Conservation (phyloP, 2,113 vertebrate genomes). For the Tautogolabrus adspersus region DNA sequence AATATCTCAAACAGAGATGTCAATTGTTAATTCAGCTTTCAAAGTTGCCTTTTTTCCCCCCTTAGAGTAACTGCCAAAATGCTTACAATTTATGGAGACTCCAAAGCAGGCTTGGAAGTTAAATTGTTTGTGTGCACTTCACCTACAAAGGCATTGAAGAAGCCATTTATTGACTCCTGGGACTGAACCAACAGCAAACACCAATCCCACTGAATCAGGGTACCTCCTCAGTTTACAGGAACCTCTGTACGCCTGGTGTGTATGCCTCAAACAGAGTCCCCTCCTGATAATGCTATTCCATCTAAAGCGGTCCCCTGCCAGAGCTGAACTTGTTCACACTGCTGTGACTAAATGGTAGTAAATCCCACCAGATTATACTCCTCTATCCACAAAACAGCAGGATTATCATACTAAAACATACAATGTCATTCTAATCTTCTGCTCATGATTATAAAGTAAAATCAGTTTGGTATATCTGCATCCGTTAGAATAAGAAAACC, state of each 20-base stretch:
- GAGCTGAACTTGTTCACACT: slow-evolving; percentile 48
- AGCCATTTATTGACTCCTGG: slow-evolving; percentile 60
- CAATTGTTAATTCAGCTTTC: slow-evolving; percentile 78
- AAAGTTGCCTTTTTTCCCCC: slow-evolving; percentile 47
- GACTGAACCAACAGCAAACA: slow-evolving; percentile 66
- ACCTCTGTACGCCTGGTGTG: slow-evolving; percentile 11
- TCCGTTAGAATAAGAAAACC: too few species aligned
- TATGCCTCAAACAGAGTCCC: slow-evolving; percentile 22
- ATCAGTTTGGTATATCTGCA: too few species aligned
- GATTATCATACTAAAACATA: slow-evolving; percentile 16
- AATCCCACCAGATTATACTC: slow-evolving; percentile 21
- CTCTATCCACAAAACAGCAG: slow-evolving; percentile 12
- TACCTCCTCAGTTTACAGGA: slow-evolving; percentile 36
- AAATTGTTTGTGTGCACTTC: slow-evolving; percentile 52
- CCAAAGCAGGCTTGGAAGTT: slow-evolving; percentile 58
- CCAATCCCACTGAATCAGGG: slow-evolving; percentile 42
- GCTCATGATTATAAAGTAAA: too few species aligned
- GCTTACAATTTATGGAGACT: slow-evolving; percentile 59
- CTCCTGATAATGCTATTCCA: slow-evolving; percentile 34
- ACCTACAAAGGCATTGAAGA: slow-evolving; percentile 56
- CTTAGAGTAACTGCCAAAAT: slow-evolving; percentile 57
- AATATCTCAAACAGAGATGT: slow-evolving; percentile 80
- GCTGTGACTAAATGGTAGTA: slow-evolving; percentile 37
- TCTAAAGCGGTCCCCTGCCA: slow-evolving; percentile 42
- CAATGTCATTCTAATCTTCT: too few species aligned